phyloP scores from a whole-genome alignment of 2,113 vertebrate genomes.

The Agelaius tricolor region DNA sequence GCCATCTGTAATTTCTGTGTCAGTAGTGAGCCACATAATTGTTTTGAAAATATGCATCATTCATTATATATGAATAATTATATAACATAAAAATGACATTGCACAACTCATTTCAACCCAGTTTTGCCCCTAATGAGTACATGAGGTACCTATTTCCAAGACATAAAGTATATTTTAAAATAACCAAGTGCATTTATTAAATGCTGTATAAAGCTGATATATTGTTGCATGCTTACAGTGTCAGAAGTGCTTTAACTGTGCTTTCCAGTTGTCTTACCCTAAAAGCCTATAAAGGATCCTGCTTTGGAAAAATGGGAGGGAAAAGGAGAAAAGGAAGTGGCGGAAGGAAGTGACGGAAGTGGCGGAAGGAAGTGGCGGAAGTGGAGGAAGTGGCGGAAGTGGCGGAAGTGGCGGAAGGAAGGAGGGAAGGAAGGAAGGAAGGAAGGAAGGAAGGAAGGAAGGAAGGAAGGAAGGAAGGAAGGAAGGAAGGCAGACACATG shows the following conservation, averaged over 20 bases:
- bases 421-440: no score
- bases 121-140: not conserved
- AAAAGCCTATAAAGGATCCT: not conserved
- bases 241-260: not conserved
- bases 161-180: not conserved
- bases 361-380: no score
- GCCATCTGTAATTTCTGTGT: slow-evolving; percentile 24
- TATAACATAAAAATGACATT: not conserved
- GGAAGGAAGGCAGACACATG: not conserved
- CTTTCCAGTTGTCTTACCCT: not conserved
- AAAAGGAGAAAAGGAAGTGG: no score
- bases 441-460: no score
- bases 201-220: not conserved
- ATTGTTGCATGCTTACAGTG: not conserved
- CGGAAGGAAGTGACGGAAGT: not conserved
- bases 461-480: no score
- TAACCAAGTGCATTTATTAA: not conserved
- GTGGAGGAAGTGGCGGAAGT: no score
- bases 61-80: slow-evolving; percentile 16
- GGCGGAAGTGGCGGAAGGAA: no score
- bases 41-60: slow-evolving; percentile 14
- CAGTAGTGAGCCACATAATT: not conserved
- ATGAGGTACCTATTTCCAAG: not conserved
- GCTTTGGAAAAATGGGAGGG: not conserved
- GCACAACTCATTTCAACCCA: not conserved